Conservation (phyloP, 2,797 vertebrate genomes). For the Helostoma temminkii region DNA sequence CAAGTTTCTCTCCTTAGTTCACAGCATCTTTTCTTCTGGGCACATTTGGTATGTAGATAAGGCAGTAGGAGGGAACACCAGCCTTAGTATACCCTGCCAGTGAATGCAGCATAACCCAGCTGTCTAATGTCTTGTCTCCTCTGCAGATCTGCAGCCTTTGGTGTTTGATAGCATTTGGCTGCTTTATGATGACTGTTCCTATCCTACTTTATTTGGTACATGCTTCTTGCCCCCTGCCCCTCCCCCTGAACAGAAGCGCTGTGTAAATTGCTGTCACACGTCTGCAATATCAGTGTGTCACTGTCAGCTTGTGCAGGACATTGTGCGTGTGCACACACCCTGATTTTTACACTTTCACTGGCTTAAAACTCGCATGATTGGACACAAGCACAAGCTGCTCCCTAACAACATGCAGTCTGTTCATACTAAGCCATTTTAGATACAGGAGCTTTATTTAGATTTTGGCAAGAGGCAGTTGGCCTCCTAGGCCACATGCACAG, state of each 20-base stretch:
- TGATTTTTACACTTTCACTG: neutral
- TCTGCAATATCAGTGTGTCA: neutral
- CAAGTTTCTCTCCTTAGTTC: no score
- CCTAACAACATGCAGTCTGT: neutral
- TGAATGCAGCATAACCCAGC: constrained; percentile 10
- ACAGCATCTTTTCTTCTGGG: no score
- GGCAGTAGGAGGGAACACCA: constrained; percentile 3
- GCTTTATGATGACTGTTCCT: no score
- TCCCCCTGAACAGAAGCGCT: no score
- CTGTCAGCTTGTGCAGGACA: neutral
- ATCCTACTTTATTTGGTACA: no score
- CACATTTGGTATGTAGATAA: neutral
- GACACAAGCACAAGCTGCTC: neutral
- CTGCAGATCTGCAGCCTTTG: neutral
- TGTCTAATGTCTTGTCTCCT: neutral
- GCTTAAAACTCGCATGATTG: neutral
- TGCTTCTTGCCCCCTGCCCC: no score
- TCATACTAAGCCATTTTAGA: neutral
- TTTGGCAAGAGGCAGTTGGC: neutral
- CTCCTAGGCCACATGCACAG: neutral
- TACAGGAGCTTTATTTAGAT: neutral
- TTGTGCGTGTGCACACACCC: constrained; percentile 10
- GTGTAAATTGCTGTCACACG: neutral
- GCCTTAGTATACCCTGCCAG: constrained; percentile 2
- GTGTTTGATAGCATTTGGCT: no score